These are phyloP conservation scores for Phylloscopus whistleri DNA, from an alignment of 2,113 vertebrate genomes.

Conservation along the genomic window DNA sequence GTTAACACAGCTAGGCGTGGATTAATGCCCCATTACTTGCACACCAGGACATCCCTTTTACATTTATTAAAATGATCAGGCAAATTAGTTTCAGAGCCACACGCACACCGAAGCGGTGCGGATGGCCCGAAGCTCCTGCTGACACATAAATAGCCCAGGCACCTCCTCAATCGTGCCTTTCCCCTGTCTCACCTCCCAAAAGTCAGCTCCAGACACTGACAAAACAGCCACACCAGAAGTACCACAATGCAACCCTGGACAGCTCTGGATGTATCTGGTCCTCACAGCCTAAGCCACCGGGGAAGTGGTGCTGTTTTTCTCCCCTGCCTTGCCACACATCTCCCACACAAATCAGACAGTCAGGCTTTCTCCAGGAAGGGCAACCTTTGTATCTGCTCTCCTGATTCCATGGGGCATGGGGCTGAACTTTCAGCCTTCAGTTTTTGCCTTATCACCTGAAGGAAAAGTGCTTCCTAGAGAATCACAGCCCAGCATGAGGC, in stretches of 20 bases:
- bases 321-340: not conserved
- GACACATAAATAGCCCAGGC: not conserved
- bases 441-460: not conserved
- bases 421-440: not conserved
- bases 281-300: not conserved
- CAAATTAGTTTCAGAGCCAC: constrained; percentile 6
- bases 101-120: rapidly evolving
- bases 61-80: constrained; percentile 33
- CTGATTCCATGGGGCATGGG: not conserved
- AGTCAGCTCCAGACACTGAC: not conserved
- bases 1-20: constrained; percentile 32
- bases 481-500: not conserved
- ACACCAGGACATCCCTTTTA: not conserved
- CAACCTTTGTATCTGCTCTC: not conserved
- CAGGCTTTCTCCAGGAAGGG: not conserved
- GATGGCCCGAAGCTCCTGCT: rapidly evolving
- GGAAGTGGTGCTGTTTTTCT: not conserved
- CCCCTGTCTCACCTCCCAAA: not conserved
- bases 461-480: not conserved
- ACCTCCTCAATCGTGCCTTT: not conserved
- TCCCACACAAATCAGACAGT: not conserved
- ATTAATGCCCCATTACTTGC: constrained; percentile 48
- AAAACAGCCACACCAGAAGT: not conserved
- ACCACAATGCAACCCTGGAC: not conserved
- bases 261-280: not conserved